These are phyloP conservation scores for Oostethus manadensis DNA, from an alignment of 2,113 vertebrate genomes.

Conservation along the genomic window DNA sequence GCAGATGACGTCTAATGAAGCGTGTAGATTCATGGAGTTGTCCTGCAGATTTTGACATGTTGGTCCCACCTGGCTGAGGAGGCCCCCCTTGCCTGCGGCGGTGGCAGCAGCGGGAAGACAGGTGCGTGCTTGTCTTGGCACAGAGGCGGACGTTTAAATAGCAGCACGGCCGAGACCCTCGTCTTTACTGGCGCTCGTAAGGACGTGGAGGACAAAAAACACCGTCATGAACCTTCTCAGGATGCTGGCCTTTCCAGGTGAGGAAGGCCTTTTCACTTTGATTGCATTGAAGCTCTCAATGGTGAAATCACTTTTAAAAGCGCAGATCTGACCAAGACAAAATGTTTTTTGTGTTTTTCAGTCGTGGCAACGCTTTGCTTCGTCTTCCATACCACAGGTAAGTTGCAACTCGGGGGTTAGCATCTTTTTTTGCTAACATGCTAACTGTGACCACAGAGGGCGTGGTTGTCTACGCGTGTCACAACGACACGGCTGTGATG, in stretches of 20 bases:
- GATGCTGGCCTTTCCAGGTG: slow-evolving; percentile 49
- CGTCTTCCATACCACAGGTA: slow-evolving; percentile 31
- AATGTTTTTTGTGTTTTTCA: slow-evolving; percentile 28
- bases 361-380: slow-evolving; percentile 47
- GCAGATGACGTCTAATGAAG: slow-evolving; percentile 11
- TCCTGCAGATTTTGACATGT: slow-evolving; percentile 26
- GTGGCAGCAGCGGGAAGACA: slow-evolving; percentile 19
- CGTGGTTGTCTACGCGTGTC: slow-evolving; percentile 50
- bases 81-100: slow-evolving; percentile 38
- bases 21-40: slow-evolving; percentile 31
- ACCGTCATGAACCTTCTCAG: slow-evolving; percentile 43
- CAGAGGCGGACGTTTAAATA: slow-evolving; percentile 33
- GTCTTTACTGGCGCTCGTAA: slow-evolving; percentile 23
- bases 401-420: slow-evolving; percentile 5
- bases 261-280: slow-evolving; percentile 31
- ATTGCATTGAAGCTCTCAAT: no score
- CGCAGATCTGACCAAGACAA: not conserved
- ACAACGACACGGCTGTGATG: slow-evolving; percentile 42
- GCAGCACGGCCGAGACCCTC: slow-evolving; percentile 11
- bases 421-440: not conserved
- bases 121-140: slow-evolving; percentile 49
- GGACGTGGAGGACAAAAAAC: slow-evolving; percentile 19
- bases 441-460: slow-evolving; percentile 34
- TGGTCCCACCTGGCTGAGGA: slow-evolving; percentile 43
- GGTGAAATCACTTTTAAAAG: not conserved